Conservation (phyloP, 2,888 invertebrate species). For the Nemoura dubitans region DNA sequence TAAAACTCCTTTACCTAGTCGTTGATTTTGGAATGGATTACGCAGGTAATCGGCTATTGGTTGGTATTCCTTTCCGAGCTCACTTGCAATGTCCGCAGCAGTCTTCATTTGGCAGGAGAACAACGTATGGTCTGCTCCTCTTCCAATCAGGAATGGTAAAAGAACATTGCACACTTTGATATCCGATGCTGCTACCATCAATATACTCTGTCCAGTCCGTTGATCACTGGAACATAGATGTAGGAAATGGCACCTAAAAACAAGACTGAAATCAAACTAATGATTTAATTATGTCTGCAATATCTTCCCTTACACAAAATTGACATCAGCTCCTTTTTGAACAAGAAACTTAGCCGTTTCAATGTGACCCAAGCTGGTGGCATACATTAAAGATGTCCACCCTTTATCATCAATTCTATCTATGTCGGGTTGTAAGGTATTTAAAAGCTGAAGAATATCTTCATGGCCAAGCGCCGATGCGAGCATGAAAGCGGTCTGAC, state of each 20-base stretch:
- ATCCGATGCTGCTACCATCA: background rate
- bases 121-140: background rate
- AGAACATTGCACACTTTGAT: background rate
- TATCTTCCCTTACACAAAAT: background rate
- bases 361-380: background rate
- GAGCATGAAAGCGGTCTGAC: background rate
- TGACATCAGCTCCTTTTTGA: conserved; percentile 18
- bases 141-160: background rate
- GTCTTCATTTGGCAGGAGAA: background rate
- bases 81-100: background rate
- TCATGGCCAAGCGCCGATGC: background rate
- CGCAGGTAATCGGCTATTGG: background rate
- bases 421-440: background rate
- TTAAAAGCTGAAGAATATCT: background rate
- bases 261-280: background rate
- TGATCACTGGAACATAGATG: background rate
- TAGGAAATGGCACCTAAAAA: background rate
- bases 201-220: background rate
- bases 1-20: background rate
- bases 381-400: conserved; percentile 13
- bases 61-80: background rate
- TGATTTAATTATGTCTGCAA: background rate
- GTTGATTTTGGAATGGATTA: background rate
- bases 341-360: background rate
- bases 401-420: background rate